These are phyloP conservation scores for Suricata suricatta DNA, from an alignment of 2,113 vertebrate genomes.

Conservation along the genomic window DNA sequence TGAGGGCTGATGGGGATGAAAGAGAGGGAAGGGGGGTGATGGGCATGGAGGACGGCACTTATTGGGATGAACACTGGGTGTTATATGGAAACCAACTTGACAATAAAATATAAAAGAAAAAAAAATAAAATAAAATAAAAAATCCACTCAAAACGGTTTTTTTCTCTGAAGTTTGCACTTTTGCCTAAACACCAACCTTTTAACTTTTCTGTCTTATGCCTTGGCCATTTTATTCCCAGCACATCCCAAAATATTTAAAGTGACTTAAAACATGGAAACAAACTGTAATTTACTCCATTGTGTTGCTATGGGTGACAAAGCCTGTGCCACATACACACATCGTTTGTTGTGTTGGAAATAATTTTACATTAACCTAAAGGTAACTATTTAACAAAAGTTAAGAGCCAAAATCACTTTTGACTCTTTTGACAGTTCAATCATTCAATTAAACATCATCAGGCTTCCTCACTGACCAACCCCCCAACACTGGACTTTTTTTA, in stretches of 20 bases:
- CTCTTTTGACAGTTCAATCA: conserved; percentile 71
- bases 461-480: not conserved
- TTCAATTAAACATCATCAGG: conserved; percentile 72
- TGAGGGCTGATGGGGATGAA: too few relatives aligned
- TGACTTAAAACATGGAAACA: conserved; percentile 77
- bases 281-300: conserved; percentile 73
- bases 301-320: conserved; percentile 71
- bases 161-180: conserved; percentile 43
- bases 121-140: conserved; percentile 69
- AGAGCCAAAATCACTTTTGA: conserved; percentile 69
- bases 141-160: conserved; percentile 56
- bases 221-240: conserved; percentile 64
- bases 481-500: not conserved
- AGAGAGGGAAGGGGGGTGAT: too few relatives aligned
- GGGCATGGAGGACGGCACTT: too few relatives aligned
- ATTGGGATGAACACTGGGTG: too few relatives aligned
- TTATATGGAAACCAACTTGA: too few relatives aligned
- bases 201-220: conserved; percentile 32
- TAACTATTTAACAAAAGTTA: conserved; percentile 65
- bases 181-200: conserved; percentile 56
- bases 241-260: conserved; percentile 4
- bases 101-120: too few relatives aligned
- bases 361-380: conserved; percentile 80
- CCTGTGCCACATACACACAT: conserved; percentile 70
- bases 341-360: conserved; percentile 70